Percentiles rank a stretch among this genome's conserved stretches.
Conservation (phyloP, 1,140 invertebrate species). For the Grapholita molesta region DNA sequence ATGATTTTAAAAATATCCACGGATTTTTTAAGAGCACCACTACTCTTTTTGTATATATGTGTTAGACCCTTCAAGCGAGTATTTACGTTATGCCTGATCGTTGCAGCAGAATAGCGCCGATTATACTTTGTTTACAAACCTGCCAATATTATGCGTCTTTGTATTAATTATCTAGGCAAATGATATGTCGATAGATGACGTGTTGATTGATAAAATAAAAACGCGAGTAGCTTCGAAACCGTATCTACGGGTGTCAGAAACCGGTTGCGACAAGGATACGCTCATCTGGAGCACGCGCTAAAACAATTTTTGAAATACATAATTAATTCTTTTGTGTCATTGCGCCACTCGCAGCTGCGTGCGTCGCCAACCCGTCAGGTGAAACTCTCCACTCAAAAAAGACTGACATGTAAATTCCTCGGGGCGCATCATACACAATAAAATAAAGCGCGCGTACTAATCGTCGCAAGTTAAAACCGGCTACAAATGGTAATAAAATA, state of each 20-base stretch:
- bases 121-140: constrained; percentile 9
- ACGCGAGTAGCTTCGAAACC: not conserved
- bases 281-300: not conserved
- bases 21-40: constrained; percentile 47
- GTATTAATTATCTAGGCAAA: constrained; percentile 14
- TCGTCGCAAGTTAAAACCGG: constrained; percentile 66
- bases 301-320: constrained; percentile 9
- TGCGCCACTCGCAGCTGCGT: not conserved
- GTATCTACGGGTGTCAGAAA: not conserved
- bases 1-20: constrained; percentile 60
- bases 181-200: not conserved
- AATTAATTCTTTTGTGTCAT: constrained; percentile 15
- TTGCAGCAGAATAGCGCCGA: constrained; percentile 9
- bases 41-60: constrained; percentile 38
- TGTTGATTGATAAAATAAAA: constrained; percentile 16
- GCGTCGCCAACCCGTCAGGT: not conserved
- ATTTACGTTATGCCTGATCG: constrained; percentile 15
- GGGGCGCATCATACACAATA: constrained; percentile 49
- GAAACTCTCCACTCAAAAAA: not conserved
- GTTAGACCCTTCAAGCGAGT: constrained; percentile 23
- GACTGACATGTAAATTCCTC: constrained; percentile 38
- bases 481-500: constrained; percentile 74
- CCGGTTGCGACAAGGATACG: not conserved
- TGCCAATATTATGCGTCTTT: not conserved
- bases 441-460: constrained; percentile 62